Base-by-base conservation (phyloP, 2,113 vertebrate species). In the Hippopotamus amphibius region DNA sequence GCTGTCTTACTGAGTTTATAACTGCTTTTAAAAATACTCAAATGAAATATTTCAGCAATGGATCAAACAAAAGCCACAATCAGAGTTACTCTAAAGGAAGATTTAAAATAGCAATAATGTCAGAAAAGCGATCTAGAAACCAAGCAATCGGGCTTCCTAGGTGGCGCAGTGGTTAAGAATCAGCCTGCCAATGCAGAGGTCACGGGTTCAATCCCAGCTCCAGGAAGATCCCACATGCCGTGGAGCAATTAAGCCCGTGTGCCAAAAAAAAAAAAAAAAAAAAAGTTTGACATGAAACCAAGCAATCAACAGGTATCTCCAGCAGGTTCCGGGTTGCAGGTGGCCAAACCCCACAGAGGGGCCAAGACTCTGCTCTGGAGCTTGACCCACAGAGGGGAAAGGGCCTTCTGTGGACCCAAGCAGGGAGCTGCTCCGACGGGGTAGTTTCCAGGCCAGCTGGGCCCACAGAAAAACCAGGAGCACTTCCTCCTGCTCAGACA, bases 1-100 rank as follows among this genome's bases (percentile, higher is more conserved):
- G 90, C 72, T 96, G 63, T 89, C 79, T 41, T 87, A 95, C 61
- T 87, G 84, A 94, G 91, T 93, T 94, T 94, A 76, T 85, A 96
- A 77, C 28, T 66, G 55, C 90, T 96, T 96, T 95, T 46, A 88
- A 53, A 41, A 93, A 53, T 11, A 76, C 80, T 76, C 69, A 19
- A 92, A 81, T 88, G 68, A 92, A 96, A 26, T 65, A 53, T 76
- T 94, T 90, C 69, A 55, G 92, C 17, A 22, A 43, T 28, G 46
- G 46, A 88, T 80, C 84, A 71, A 66, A 95, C 71, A 96, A 80
- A 95, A 96, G 85, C 59, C 71, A 90, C 71, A 37, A 66, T 90
- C 69, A 71, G 82, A 81, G 55, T 87, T 74, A 79, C 80, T 30
- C 72, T 22, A 88, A 89, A 88, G 16, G 68, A n/a, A 79, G 71